A percentile compares a stretch with the other conserved stretches of the same genome.
phyloP scores from a whole-genome alignment of 2,888 invertebrate species.

The Pseudanteris insignis region DNA sequence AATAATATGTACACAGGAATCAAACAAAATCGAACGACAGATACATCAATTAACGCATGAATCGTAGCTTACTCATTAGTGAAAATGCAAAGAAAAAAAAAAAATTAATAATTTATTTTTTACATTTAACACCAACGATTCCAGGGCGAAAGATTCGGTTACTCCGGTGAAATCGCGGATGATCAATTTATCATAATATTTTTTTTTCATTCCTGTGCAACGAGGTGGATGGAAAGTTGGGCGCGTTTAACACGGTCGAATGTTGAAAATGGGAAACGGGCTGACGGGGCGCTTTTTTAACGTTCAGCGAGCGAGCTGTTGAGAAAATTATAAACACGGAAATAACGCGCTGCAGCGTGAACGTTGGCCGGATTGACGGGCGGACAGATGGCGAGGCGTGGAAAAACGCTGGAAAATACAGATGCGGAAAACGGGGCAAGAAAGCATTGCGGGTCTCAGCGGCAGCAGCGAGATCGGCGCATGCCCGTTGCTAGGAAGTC shows the following conservation, averaged over 20 bases:
- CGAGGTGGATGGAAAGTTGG: neutral
- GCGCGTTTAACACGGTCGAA: neutral
- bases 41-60: too few relatives aligned
- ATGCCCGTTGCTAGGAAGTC: conserved; percentile 37
- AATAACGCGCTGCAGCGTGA: conserved; percentile 14
- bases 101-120: too few relatives aligned
- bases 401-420: conserved; percentile 28
- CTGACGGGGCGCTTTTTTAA: conserved; percentile 9
- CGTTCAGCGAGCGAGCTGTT: conserved; percentile 8
- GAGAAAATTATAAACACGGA: conserved; percentile 28
- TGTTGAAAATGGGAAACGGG: neutral
- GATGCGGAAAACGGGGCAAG: conserved; percentile 22
- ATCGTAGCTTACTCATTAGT: too few relatives aligned
- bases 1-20: too few relatives aligned
- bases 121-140: too few relatives aligned
- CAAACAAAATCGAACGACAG: too few relatives aligned
- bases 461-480: conserved; percentile 34
- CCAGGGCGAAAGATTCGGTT: too few relatives aligned
- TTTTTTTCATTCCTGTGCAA: too few relatives aligned
- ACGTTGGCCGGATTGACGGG: conserved; percentile 9
- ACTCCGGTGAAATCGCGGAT: too few relatives aligned
- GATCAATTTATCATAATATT: too few relatives aligned
- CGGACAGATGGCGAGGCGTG: conserved; percentile 21
- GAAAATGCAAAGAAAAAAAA: too few relatives aligned
- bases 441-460: conserved; percentile 36